Conservation (phyloP, 1,140 invertebrate species). For the Dreissena rostriformis region DNA sequence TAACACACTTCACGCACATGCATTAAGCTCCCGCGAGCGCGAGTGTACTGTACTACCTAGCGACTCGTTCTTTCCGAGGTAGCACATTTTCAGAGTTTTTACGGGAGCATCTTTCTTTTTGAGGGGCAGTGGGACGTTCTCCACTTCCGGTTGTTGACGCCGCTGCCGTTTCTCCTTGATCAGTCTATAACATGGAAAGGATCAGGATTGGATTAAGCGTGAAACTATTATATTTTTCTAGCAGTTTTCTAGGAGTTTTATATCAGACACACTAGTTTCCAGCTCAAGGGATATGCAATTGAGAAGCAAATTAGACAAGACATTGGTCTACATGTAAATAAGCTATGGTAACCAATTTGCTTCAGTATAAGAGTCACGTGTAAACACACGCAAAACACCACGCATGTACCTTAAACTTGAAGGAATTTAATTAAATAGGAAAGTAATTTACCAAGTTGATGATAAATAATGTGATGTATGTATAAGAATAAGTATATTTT, state of each 20-base stretch:
- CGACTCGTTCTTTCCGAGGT: slow-evolving; percentile 75
- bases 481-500: no score
- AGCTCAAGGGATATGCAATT: not conserved
- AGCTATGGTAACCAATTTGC: not conserved
- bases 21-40: no score
- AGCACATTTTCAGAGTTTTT: slow-evolving; percentile 70
- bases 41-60: no score
- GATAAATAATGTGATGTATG: no score
- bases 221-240: not conserved
- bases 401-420: not conserved
- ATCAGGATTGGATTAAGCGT: not conserved
- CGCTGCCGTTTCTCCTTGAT: slow-evolving; percentile 41
- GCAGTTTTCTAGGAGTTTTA: no score
- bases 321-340: not conserved
- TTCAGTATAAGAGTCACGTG: no score
- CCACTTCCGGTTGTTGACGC: not conserved
- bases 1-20: no score
- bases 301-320: not conserved
- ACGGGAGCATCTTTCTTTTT: slow-evolving; percentile 64
- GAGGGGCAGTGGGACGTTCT: slow-evolving; percentile 11
- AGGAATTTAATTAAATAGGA: no score
- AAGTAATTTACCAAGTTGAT: no score
- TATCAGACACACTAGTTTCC: not conserved
- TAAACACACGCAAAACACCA: no score
- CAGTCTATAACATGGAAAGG: slow-evolving; percentile 4